Evolutionary conservation across 2,113 vertebrate genomes (phyloP).

Genomic region (Cacatua alba): DNA sequence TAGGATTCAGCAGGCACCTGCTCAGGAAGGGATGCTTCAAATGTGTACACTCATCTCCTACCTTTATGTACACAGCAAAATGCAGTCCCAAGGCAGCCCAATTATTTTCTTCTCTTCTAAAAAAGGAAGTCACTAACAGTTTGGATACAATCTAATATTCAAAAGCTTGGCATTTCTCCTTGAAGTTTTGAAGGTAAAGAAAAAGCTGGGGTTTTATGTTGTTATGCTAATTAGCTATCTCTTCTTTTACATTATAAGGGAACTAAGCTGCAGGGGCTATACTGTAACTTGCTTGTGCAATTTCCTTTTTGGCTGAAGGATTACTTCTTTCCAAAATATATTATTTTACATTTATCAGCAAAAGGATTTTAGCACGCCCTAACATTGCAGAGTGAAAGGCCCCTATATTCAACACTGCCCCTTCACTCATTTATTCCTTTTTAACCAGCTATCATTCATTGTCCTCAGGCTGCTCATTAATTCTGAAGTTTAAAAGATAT

Average conservation of each 20-base stretch:
- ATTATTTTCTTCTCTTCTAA: neutral
- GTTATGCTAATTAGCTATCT: neutral
- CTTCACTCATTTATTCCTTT: slow-evolving; percentile 56
- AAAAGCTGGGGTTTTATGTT: neutral
- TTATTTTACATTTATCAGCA: slow-evolving; percentile 56
- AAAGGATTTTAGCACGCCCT: slow-evolving; percentile 34
- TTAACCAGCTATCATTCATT: slow-evolving; percentile 68
- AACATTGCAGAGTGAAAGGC: slow-evolving; percentile 42
- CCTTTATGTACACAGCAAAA: neutral
- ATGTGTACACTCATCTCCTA: neutral
- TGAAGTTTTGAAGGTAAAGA: neutral
- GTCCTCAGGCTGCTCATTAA: slow-evolving; percentile 75
- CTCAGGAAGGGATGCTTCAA: neutral
- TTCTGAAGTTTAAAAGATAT: slow-evolving; percentile 71
- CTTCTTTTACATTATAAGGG: neutral
- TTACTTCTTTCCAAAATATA: neutral
- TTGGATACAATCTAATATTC: neutral
- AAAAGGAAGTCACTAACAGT: neutral
- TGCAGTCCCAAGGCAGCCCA: neutral
- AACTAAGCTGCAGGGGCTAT: neutral
- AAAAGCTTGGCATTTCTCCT: neutral
- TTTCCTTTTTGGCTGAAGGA: neutral
- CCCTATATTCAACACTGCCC: neutral
- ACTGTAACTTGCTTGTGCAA: neutral
- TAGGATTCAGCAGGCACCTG: neutral